Evolutionary conservation across 2,113 vertebrate species (phyloP).

Genomic region (Pluvialis apricaria): DNA sequence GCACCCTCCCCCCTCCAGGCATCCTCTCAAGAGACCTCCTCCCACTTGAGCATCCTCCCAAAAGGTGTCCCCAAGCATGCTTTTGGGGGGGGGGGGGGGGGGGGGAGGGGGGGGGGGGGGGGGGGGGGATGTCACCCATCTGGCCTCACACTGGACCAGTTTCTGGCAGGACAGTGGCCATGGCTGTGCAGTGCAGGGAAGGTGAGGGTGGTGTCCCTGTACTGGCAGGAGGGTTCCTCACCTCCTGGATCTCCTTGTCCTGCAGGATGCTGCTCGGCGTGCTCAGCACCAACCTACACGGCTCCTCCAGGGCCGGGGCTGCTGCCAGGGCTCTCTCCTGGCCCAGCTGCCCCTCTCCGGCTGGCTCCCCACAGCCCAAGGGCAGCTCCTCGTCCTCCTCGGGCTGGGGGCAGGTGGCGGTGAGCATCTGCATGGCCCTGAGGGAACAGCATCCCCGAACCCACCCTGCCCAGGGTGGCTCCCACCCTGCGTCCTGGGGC

Average conservation of each 20-base stretch:
- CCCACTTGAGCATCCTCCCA: not conserved
- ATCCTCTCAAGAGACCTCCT: not conserved
- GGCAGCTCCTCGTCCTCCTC: not conserved
- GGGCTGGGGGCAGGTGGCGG: not conserved
- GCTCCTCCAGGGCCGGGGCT: not conserved
- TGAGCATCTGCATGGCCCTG: not conserved
- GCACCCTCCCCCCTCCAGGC: no score
- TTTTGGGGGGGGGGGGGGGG: not conserved
- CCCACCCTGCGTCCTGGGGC: no score
- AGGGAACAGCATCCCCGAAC: not conserved
- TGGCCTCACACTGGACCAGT: not conserved
- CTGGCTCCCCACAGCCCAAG: fast-evolving
- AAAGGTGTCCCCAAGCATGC: not conserved
- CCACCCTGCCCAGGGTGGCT: fast-evolving
- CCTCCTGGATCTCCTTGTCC: not conserved
- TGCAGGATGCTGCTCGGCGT: not conserved
- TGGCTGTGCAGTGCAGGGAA: fast-evolving
- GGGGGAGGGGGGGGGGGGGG: no score
- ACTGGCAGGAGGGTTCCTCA: not conserved
- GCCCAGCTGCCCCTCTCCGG: not conserved
- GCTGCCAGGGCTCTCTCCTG: not conserved
- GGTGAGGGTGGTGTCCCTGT: fast-evolving
- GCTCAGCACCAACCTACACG: not conserved
- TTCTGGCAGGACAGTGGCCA: not conserved
- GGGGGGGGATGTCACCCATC: not conserved